phyloP scores from a whole-genome alignment of 2,113 vertebrate genomes.

The Cricetomys ansorgei region DNA sequence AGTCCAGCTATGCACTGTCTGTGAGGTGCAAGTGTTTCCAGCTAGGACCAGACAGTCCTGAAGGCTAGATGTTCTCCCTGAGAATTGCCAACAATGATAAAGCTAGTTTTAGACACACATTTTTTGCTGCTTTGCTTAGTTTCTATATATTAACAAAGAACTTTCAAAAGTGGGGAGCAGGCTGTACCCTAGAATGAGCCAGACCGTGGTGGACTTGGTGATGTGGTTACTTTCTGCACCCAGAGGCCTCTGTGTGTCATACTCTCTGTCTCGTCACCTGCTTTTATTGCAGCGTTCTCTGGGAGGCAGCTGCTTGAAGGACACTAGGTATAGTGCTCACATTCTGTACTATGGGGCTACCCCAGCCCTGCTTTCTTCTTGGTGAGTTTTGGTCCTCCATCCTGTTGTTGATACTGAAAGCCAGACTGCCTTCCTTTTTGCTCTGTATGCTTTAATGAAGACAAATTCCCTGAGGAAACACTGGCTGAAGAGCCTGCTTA shows the following conservation, averaged over 20 bases:
- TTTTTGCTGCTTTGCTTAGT: not conserved
- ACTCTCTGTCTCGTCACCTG: conserved; percentile 25
- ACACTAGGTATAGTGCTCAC: not conserved
- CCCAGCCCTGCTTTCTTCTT: not conserved
- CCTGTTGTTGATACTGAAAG: not conserved
- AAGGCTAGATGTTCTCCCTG: not conserved
- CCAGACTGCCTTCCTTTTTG: conserved; percentile 44
- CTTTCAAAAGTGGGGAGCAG: conserved; percentile 36
- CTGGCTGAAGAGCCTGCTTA: not conserved
- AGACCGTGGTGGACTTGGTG: not conserved
- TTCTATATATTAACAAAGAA: not conserved
- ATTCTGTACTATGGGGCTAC: not conserved
- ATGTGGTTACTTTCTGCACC: not conserved
- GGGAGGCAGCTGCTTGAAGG: not conserved
- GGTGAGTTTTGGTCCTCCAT: not conserved
- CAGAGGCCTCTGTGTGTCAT: not conserved
- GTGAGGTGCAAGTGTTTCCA: not conserved
- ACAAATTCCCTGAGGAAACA: not conserved
- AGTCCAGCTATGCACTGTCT: not conserved
- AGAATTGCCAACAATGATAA: not conserved
- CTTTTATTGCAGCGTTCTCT: not conserved
- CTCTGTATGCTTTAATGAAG: not conserved
- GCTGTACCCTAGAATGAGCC: conserved; percentile 13
- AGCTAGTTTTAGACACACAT: not conserved
- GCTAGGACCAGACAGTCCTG: not conserved